phyloP scores from a whole-genome alignment of 2,888 invertebrate genomes.

The Dicycla oo region DNA sequence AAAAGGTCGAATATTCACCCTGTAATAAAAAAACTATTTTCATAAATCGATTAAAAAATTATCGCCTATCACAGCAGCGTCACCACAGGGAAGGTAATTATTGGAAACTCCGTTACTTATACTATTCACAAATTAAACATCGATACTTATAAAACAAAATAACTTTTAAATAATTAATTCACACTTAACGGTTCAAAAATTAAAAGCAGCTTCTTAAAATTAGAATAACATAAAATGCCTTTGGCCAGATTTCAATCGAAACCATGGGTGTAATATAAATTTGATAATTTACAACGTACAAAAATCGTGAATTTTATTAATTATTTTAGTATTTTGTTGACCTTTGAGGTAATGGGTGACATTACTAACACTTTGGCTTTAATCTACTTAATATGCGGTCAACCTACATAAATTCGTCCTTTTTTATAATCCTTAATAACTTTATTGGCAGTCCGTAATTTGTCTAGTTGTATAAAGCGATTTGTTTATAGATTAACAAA shows the following conservation, averaged over 20 bases:
- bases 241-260: constrained; percentile 60
- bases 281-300: constrained; percentile 61
- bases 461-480: constrained; percentile 45
- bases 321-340: constrained; percentile 48
- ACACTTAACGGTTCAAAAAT: constrained; percentile 61
- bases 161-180: constrained; percentile 60
- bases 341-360: constrained; percentile 57
- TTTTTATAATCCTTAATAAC: constrained; percentile 47
- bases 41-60: constrained; percentile 63
- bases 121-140: constrained; percentile 67
- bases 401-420: constrained; percentile 47
- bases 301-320: constrained; percentile 52
- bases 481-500: constrained; percentile 50
- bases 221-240: constrained; percentile 59
- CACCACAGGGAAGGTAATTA: constrained; percentile 57
- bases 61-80: constrained; percentile 59
- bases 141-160: constrained; percentile 60
- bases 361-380: constrained; percentile 42
- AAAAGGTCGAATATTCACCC: too few relatives aligned
- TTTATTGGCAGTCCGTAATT: constrained; percentile 46
- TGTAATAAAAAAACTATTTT: constrained; percentile 60
- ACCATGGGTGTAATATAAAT: constrained; percentile 63
- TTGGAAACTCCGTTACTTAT: constrained; percentile 49
- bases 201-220: constrained; percentile 64
- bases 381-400: constrained; percentile 41